These are phyloP conservation scores for Rhopilema esculentum DNA, from an alignment of 30 jellyfish, hydroid and myxozoan genomes.

Conservation along the genomic window DNA sequence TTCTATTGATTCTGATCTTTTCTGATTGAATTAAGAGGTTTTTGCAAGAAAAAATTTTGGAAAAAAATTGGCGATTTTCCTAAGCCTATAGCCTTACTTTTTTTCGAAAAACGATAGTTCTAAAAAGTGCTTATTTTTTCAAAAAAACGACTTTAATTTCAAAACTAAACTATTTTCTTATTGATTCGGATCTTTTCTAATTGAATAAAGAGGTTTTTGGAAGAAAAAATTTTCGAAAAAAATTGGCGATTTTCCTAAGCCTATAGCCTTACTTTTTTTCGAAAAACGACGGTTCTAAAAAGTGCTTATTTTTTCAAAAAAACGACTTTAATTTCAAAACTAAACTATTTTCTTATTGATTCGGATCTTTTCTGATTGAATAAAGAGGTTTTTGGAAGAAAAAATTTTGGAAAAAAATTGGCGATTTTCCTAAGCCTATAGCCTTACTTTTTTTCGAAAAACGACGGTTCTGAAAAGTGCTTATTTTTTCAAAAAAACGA, in stretches of 20 bases:
- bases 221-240: background rate
- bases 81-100: background rate
- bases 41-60: background rate
- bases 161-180: background rate
- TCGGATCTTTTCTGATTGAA: background rate
- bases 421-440: background rate
- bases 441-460: background rate
- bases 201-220: background rate
- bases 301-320: background rate
- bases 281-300: no score
- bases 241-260: background rate
- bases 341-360: no score
- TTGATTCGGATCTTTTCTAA: background rate
- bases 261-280: background rate
- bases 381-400: background rate
- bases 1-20: no score
- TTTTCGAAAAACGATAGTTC: background rate
- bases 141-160: no score
- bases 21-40: background rate
- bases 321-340: background rate
- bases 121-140: background rate
- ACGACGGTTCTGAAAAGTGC: no score
- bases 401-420: background rate
- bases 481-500: background rate
- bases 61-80: background rate